Conservation (phyloP, 2,888 invertebrate genomes). For the Tenthredo scrophulariae region DNA sequence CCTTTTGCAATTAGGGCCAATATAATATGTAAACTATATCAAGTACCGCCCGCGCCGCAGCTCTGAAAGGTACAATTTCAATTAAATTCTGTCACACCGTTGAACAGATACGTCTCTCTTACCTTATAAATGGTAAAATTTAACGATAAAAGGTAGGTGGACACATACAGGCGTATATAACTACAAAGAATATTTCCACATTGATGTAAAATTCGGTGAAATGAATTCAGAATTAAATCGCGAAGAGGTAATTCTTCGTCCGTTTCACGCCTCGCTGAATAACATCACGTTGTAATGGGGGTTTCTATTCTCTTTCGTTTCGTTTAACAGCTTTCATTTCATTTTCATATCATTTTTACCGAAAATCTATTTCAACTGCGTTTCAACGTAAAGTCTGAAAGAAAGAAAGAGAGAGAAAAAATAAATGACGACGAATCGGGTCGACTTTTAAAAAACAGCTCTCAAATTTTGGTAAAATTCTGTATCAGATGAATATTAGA, state of each 20-base stretch:
- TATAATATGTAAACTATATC: background rate
- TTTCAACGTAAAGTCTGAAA: background rate
- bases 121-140: background rate
- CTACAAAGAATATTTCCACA: background rate
- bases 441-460: too few relatives aligned
- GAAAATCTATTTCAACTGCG: background rate
- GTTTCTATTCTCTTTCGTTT: background rate
- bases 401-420: background rate
- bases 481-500: too few relatives aligned
- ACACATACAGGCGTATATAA: background rate
- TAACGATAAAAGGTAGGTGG: background rate
- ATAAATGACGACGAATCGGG: too few relatives aligned
- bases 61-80: background rate
- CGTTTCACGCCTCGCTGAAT: background rate
- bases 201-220: background rate
- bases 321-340: background rate
- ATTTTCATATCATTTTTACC: background rate
- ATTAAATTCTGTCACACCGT: background rate
- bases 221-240: background rate
- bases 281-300: background rate
- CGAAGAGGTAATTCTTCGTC: background rate
- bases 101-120: background rate
- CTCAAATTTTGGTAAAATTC: too few relatives aligned
- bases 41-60: background rate
- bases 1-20: background rate